These are phyloP conservation scores for Pogonomyrmex californicus DNA, from an alignment of 1,140 invertebrate genomes.

Conservation along the genomic window DNA sequence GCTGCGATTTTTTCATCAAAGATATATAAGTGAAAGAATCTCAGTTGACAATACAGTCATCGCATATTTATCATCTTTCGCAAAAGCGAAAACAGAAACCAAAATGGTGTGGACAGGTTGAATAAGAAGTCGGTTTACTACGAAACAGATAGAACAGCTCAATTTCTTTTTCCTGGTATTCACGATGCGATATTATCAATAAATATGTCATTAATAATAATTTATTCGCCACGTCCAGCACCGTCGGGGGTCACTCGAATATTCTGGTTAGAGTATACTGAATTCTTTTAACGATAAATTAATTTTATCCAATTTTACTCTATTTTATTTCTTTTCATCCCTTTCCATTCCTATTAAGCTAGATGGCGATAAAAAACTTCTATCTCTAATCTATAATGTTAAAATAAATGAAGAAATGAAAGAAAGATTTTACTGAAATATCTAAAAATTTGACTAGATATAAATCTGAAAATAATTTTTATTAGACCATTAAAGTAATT, in stretches of 20 bases:
- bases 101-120: background rate
- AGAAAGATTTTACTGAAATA: too few relatives aligned
- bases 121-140: slow-evolving; percentile 66
- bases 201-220: slow-evolving; percentile 82
- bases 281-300: too few relatives aligned
- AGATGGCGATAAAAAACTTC: too few relatives aligned
- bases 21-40: slow-evolving; percentile 1
- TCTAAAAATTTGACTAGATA: too few relatives aligned
- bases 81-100: background rate
- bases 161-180: slow-evolving; percentile 64
- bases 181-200: slow-evolving; percentile 64
- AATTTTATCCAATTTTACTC: too few relatives aligned
- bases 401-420: too few relatives aligned
- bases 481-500: too few relatives aligned
- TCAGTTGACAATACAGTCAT: background rate
- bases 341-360: too few relatives aligned
- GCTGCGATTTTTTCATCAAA: background rate
- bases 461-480: too few relatives aligned
- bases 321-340: too few relatives aligned
- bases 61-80: background rate
- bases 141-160: slow-evolving; percentile 73
- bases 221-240: slow-evolving; percentile 73
- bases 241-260: slow-evolving; percentile 33
- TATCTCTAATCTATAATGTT: too few relatives aligned
- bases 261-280: too few relatives aligned